Evolutionary conservation across 2,888 invertebrate species (phyloP), one percentile per base, ranked within the genome.

Genomic region (Oscheius myriophilus): DNA sequence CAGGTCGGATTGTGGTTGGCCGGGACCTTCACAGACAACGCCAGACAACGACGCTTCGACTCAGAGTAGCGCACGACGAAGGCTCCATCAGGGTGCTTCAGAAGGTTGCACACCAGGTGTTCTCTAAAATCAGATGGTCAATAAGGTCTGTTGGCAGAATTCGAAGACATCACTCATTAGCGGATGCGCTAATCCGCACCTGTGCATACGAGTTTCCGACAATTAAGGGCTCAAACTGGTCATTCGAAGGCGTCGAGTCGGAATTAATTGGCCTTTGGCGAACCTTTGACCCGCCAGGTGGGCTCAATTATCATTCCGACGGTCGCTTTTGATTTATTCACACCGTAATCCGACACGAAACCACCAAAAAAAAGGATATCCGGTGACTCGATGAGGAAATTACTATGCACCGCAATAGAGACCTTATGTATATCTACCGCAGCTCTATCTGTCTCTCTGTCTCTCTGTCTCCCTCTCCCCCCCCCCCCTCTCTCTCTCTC

Each of bases 61-160:
- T 78, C 78, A 4, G 72, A 72, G 67, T 72, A 73, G 43, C 78
- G 69, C 18, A 78, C 72, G 11, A 78, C 78, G 43, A 78, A 78
- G n/a, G 75, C 73, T 26, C 78, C 78, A 69, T 78, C 75, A 4
- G 72, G 72, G 41, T 76, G 70, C 25, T 67, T 58, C 41, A 72
- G 63, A 43, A 78, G 61, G 53, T 78, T 78, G 21, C 57, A 64
- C 9, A 70, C 67, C 41, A 78, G 65, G 12, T 67, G 64, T 39
- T 76, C 75, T 68, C 75, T 75, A 59, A 51, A 66, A 66, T 23
- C 12, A 39, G 16, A 21, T 21, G 21, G 43, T 18, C 18, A 26
- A 26, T 26, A 14, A 25, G 7, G 26, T 54, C 26, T 54, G 45
- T 11, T 49, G 49, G 49, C 18, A 49, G 23, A 18, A 57, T 63